Conservation (phyloP, 2,797 vertebrate genomes). For the Notoglanidium macrostoma region DNA sequence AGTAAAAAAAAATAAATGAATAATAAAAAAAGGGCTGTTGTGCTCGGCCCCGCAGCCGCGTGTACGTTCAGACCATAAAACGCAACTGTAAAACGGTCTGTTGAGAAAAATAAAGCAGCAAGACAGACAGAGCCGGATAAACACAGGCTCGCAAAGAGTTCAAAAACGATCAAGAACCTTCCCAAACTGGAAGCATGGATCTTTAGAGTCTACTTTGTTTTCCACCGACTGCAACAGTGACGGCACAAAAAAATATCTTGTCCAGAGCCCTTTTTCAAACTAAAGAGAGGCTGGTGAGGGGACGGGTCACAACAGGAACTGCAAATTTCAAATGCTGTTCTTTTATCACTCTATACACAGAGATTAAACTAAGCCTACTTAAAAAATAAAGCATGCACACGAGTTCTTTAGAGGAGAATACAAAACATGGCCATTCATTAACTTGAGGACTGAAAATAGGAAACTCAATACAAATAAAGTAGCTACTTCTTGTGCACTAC, state of each 20-base stretch:
- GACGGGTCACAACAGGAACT: background rate
- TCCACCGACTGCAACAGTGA: background rate
- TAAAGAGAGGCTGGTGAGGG: background rate
- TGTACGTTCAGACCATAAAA: conserved; percentile 51
- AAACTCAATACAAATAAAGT: background rate
- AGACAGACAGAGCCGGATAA: background rate
- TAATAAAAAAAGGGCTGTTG: background rate
- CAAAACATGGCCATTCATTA: background rate
- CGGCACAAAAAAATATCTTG: background rate
- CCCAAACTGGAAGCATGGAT: background rate
- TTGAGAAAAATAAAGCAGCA: conserved; percentile 41
- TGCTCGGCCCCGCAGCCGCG: conserved; percentile 31
- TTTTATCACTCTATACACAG: background rate
- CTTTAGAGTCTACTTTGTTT: background rate
- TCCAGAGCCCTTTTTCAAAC: background rate
- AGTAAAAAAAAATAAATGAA: background rate
- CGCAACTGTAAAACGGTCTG: conserved; percentile 42
- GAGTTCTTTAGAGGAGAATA: too few relatives aligned
- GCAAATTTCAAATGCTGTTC: too few relatives aligned
- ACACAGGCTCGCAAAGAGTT: background rate
- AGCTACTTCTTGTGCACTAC: too few relatives aligned
- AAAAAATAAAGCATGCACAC: background rate
- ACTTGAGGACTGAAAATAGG: background rate
- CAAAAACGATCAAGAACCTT: background rate
- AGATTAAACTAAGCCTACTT: background rate